Percentiles rank a stretch among this genome's conserved stretches.
phyloP scores from a whole-genome alignment of 2,797 vertebrate genomes.

The Cynodonichthys magdalenae region DNA sequence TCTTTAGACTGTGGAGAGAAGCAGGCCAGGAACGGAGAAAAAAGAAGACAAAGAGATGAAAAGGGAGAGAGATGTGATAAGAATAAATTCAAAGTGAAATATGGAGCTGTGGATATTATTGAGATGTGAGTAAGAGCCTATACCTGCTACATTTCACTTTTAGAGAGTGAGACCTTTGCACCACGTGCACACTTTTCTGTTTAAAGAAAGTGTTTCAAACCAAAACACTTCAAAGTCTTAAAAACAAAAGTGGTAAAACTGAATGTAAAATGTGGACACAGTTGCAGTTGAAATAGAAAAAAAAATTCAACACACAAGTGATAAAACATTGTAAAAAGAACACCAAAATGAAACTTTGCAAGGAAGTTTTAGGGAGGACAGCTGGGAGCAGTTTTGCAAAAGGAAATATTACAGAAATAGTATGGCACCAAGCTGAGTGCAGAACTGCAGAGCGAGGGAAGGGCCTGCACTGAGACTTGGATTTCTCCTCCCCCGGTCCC shows the following conservation, averaged over 20 bases:
- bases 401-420: slow-evolving; percentile 24
- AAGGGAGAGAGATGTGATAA: slow-evolving; percentile 62
- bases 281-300: slow-evolving; percentile 1
- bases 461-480: slow-evolving; percentile 63
- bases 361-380: slow-evolving; percentile 16
- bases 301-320: slow-evolving; percentile 11
- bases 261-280: slow-evolving; percentile 15
- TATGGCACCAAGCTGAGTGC: slow-evolving; percentile 30
- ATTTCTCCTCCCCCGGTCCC: slow-evolving; percentile 61
- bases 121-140: slow-evolving; percentile 62
- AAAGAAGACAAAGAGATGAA: slow-evolving; percentile 70
- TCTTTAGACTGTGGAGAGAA: slow-evolving; percentile 69
- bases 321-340: slow-evolving; percentile 13
- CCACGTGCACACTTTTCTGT: slow-evolving; percentile 15
- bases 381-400: background rate
- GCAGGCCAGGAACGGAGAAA: slow-evolving; percentile 61
- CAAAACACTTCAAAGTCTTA: slow-evolving; percentile 31
- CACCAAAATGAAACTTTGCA: slow-evolving; percentile 1
- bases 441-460: slow-evolving; percentile 36
- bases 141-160: slow-evolving; percentile 57
- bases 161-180: slow-evolving; percentile 55
- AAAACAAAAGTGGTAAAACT: no score
- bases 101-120: slow-evolving; percentile 57
- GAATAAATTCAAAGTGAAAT: slow-evolving; percentile 72
- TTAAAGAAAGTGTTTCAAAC: slow-evolving; percentile 55